Evolutionary conservation across 2,888 invertebrate species (phyloP).

Genomic region (Metalampra italica): DNA sequence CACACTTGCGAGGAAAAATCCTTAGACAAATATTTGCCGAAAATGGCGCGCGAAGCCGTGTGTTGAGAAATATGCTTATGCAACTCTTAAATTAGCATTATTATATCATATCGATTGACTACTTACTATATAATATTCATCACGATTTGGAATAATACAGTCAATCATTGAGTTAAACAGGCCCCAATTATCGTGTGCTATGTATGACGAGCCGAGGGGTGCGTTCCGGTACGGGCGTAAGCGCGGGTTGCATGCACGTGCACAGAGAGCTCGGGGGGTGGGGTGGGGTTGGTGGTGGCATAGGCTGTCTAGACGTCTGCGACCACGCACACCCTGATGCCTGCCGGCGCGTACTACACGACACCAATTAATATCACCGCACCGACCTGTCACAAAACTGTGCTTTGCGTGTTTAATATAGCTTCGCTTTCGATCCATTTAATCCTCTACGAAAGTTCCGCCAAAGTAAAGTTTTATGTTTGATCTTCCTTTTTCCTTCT

Average conservation of each 20-base stretch:
- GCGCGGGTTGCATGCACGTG: conserved; percentile 8
- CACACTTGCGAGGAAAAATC: too few species aligned
- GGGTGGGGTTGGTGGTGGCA: conserved; percentile 23
- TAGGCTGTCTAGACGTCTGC: conserved; percentile 50
- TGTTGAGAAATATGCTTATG: too few species aligned
- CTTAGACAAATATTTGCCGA: too few species aligned
- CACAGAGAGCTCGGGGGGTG: conserved; percentile 14
- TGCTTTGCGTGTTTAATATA: neutral
- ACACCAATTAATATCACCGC: conserved; percentile 47
- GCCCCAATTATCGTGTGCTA: conserved; percentile 9
- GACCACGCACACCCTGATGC: conserved; percentile 24
- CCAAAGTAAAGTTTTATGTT: too few species aligned
- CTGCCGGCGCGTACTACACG: conserved; percentile 33
- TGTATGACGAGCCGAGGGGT: conserved; percentile 9
- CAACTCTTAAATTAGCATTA: too few species aligned
- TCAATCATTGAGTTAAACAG: conserved; percentile 11
- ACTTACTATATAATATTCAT: neutral
- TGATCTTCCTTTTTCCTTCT: too few species aligned
- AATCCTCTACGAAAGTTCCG: neutral
- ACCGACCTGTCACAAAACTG: conserved; percentile 23
- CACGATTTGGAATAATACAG: neutral
- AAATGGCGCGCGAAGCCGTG: too few species aligned
- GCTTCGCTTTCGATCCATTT: neutral
- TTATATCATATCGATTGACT: neutral
- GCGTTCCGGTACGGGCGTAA: conserved; percentile 7